Percentiles rank a stretch among this genome's conserved stretches.
Conservation (phyloP, 1,140 invertebrate genomes). For the Wiebesia pumilae region DNA sequence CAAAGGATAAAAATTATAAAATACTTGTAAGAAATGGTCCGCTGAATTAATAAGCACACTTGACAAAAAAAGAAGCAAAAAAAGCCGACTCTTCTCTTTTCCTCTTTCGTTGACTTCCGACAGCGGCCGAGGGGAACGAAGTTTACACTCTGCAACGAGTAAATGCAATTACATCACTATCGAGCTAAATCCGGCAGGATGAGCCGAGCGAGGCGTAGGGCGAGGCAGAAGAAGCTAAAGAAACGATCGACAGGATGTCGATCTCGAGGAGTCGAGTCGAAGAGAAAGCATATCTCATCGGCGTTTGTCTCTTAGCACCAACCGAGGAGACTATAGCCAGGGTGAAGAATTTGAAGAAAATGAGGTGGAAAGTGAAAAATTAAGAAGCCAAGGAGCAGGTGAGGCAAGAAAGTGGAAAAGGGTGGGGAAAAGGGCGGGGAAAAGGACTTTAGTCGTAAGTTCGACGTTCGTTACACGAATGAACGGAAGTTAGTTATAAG, state of each 20-base stretch:
- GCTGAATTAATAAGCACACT: not conserved
- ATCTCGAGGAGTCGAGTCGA: not conserved
- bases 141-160: not conserved
- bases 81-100: not conserved
- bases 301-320: not conserved
- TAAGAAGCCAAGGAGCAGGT: not conserved
- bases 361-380: constrained; percentile 4
- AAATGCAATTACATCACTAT: constrained; percentile 9
- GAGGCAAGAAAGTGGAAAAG: constrained; percentile 27
- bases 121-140: not conserved
- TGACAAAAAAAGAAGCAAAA: not conserved
- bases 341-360: not conserved
- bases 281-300: not conserved
- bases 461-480: constrained; percentile 41
- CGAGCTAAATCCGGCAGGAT: not conserved
- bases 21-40: not conserved
- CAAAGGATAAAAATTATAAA: not conserved
- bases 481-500: constrained; percentile 60
- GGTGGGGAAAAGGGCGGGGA: not conserved
- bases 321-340: not conserved
- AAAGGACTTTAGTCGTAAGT: constrained; percentile 17
- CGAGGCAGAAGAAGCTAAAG: not conserved
- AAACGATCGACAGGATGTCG: not conserved
- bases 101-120: not conserved
- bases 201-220: not conserved